These are phyloP conservation scores for Synanthedon vespiformis DNA, from an alignment of 2,888 invertebrate species.

Conservation along the genomic window DNA sequence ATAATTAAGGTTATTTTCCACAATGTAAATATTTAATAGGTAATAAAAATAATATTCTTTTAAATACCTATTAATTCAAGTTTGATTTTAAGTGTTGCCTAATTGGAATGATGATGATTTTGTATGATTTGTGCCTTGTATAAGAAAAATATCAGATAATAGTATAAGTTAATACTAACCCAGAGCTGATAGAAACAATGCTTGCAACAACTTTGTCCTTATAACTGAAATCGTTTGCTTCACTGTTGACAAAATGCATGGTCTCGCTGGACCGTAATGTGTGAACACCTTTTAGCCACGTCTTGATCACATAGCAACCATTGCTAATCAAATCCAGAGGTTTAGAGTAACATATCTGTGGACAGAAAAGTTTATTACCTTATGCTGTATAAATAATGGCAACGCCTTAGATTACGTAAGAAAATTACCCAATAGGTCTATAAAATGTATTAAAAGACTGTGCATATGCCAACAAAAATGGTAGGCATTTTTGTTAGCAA, in stretches of 20 bases:
- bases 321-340: constrained; percentile 36
- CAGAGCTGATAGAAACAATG: constrained; percentile 9
- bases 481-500: no score
- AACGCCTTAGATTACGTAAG: no score
- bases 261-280: constrained; percentile 7
- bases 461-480: no score
- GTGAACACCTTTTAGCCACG: constrained; percentile 3
- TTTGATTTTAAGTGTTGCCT: no score
- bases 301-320: constrained; percentile 30
- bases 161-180: constrained; percentile 20
- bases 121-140: neutral
- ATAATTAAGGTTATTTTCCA: no score
- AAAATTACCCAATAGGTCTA: no score
- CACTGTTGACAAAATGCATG: constrained; percentile 18
- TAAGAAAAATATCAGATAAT: neutral
- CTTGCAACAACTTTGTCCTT: constrained; percentile 8
- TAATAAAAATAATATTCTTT: no score
- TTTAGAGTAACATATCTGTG: constrained; percentile 33
- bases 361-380: neutral
- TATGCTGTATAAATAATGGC: neutral
- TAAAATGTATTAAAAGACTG: no score
- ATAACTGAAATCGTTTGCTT: constrained; percentile 11
- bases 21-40: no score
- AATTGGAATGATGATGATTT: no score
- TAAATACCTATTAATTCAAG: no score